Percentiles rank a stretch among this genome's conserved stretches.
phyloP scores from a whole-genome alignment of 2,113 vertebrate genomes.

The Cyprinus carpio region DNA sequence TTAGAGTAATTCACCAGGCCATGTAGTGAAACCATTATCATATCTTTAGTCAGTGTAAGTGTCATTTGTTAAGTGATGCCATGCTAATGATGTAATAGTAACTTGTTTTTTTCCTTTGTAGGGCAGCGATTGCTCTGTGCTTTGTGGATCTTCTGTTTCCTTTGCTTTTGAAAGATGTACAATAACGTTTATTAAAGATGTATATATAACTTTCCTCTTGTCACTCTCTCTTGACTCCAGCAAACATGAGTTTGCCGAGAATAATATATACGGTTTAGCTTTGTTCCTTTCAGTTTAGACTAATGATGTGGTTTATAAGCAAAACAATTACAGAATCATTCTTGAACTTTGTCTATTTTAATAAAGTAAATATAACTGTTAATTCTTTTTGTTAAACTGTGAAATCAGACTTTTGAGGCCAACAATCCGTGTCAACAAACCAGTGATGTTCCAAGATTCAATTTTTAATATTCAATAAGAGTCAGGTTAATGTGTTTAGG shows the following conservation, averaged over 20 bases:
- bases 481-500: neutral
- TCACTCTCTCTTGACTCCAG: neutral
- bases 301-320: neutral
- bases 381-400: too few relatives aligned
- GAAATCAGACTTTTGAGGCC: neutral
- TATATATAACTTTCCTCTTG: slow-evolving; percentile 3
- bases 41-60: neutral
- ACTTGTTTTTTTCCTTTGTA: neutral
- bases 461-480: neutral
- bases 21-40: slow-evolving; percentile 37
- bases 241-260: neutral
- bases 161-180: neutral
- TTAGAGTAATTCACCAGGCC: slow-evolving; percentile 58
- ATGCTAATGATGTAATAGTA: neutral
- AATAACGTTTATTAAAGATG: slow-evolving; percentile 50
- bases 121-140: neutral
- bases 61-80: neutral
- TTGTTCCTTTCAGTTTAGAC: neutral
- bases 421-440: neutral
- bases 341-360: neutral
- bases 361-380: too few relatives aligned
- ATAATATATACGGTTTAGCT: neutral
- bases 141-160: neutral
- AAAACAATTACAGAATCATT: neutral
- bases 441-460: neutral